Evolutionary conservation across 1,140 invertebrate species (phyloP).

Genomic region (Neelides sp.): DNA sequence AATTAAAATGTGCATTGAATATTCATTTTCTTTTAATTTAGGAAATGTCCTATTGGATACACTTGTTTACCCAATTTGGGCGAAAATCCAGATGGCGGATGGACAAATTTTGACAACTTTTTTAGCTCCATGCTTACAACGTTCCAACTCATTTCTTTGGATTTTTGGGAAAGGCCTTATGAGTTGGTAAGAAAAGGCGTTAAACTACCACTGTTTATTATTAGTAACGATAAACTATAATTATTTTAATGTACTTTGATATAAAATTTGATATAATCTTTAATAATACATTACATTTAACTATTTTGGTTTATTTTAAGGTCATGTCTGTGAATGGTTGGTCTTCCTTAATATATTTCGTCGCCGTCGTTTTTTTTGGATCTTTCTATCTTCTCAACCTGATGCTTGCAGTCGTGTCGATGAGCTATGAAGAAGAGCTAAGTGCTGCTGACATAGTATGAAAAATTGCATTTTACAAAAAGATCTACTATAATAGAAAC

Average conservation of each 20-base stretch:
- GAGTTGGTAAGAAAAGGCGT: constrained; percentile 61
- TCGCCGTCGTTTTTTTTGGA: constrained; percentile 83
- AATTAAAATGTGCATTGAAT: no score
- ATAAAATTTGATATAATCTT: no score
- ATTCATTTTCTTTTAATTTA: no score
- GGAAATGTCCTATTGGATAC: constrained; percentile 62
- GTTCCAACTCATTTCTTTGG: constrained; percentile 78
- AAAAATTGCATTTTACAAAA: no score
- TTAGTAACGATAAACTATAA: no score
- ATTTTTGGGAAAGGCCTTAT: constrained; percentile 89
- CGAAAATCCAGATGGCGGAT: constrained; percentile 79
- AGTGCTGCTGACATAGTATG: constrained; percentile 53
- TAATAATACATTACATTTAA: background rate
- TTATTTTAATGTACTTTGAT: no score
- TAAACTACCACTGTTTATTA: no score
- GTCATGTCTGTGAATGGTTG: constrained; percentile 11
- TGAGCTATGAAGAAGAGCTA: constrained; percentile 74
- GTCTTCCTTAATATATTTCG: no score
- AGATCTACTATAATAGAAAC: no score
- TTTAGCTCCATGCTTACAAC: constrained; percentile 87
- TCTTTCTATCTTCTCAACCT: constrained; percentile 85
- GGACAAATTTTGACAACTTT: constrained; percentile 87
- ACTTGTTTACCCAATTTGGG: constrained; percentile 65
- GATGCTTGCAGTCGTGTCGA: constrained; percentile 79
- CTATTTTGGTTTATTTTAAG: no score